These are phyloP conservation scores for Auanema freiburgensis DNA, from an alignment of 2,888 invertebrate genomes.

Conservation along the genomic window DNA sequence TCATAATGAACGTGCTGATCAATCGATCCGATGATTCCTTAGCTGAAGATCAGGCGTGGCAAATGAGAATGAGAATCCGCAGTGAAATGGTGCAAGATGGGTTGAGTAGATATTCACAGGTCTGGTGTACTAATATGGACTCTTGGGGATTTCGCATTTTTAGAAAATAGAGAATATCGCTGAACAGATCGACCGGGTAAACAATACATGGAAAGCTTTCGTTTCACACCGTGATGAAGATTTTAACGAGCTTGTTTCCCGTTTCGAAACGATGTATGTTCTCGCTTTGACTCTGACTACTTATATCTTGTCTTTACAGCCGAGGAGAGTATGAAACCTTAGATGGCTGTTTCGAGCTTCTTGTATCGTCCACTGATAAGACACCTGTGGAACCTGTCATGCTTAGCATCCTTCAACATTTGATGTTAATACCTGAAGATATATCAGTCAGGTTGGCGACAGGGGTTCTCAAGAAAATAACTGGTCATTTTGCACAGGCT, in stretches of 20 bases:
- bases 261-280: conserved; percentile 23
- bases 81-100: conserved; percentile 32
- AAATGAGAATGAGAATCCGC: conserved; percentile 39
- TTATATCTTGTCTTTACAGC: conserved; percentile 19
- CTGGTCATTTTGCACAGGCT: conserved; percentile 19
- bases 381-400: conserved; percentile 34
- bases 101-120: conserved; percentile 17
- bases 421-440: conserved; percentile 44
- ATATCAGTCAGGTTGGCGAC: conserved; percentile 24
- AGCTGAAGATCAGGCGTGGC: conserved; percentile 41
- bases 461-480: background rate
- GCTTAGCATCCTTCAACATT: conserved; percentile 43
- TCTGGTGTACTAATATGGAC: background rate
- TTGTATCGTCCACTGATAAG: conserved; percentile 30
- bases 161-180: conserved; percentile 12
- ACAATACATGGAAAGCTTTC: conserved; percentile 6
- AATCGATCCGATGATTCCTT: conserved; percentile 72
- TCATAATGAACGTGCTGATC: conserved; percentile 38
- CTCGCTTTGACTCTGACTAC: background rate
- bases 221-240: conserved; percentile 22
- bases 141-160: background rate
- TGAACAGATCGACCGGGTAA: conserved; percentile 1
- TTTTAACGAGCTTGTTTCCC: conserved; percentile 24
- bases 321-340: conserved; percentile 45
- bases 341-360: conserved; percentile 43